Evolutionary conservation across 2,888 invertebrate genomes (phyloP).

Genomic region (Eilema griseolum): DNA sequence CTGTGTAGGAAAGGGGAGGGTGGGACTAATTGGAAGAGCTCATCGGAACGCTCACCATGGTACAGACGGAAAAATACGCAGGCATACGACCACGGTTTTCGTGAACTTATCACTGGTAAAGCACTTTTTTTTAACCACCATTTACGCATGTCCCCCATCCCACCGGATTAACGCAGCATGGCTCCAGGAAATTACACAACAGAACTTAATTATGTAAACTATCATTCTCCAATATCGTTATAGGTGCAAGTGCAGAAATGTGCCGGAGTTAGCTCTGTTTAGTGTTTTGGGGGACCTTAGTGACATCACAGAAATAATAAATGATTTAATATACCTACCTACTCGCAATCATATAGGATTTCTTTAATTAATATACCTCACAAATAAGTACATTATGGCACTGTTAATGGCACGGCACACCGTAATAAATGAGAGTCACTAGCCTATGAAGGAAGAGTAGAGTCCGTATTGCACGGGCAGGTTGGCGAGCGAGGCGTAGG

Average conservation of each 20-base stretch:
- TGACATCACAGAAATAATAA: too few species aligned
- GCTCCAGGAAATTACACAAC: background rate
- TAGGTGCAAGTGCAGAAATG: background rate
- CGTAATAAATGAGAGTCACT: constrained; percentile 38
- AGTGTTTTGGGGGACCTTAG: background rate
- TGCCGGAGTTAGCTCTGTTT: background rate
- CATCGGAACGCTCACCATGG: too few species aligned
- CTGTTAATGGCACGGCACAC: background rate
- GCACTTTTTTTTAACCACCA: too few species aligned
- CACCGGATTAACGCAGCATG: background rate
- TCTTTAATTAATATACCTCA: background rate
- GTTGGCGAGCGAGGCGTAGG: constrained; percentile 95
- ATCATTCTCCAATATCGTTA: background rate
- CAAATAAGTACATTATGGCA: background rate
- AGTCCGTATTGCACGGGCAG: constrained; percentile 96
- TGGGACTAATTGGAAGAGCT: too few species aligned
- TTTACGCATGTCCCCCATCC: background rate
- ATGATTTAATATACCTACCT: too few species aligned
- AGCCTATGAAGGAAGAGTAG: constrained; percentile 95
- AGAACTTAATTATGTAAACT: background rate
- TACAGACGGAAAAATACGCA: too few species aligned
- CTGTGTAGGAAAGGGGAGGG: too few species aligned
- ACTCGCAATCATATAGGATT: background rate
- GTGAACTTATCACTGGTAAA: too few species aligned
- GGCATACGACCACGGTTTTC: too few species aligned